Percentiles rank a stretch among this genome's conserved stretches.
phyloP scores from a whole-genome alignment of 2,113 vertebrate genomes.

The Synodontis membranacea region DNA sequence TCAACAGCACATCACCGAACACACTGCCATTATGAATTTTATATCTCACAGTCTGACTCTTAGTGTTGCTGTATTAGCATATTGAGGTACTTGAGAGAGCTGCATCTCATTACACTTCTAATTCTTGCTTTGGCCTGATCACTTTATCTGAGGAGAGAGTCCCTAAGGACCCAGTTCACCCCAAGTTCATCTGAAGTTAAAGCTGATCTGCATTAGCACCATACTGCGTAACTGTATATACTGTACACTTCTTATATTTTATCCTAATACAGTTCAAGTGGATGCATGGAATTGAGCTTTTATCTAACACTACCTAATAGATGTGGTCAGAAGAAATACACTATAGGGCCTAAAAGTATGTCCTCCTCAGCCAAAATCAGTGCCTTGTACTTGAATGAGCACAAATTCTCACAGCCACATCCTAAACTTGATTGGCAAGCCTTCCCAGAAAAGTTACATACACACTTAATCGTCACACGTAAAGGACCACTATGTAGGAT shows the following conservation, averaged over 20 bases:
- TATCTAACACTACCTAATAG: not conserved
- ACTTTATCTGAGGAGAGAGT: not conserved
- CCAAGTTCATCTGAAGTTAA: not conserved
- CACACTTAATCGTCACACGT: not conserved
- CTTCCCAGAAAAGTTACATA: not conserved
- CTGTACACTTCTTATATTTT: not conserved
- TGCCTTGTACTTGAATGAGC: not conserved
- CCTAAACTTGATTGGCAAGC: not conserved
- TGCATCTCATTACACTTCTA: slow-evolving; percentile 32
- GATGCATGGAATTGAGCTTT: not conserved
- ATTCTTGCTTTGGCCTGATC: slow-evolving; percentile 10
- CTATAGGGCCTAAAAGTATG: not conserved
- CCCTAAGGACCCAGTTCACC: not conserved
- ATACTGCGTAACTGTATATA: not conserved
- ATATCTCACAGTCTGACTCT: slow-evolving; percentile 10
- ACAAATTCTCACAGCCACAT: not conserved
- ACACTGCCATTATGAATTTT: slow-evolving; percentile 17
- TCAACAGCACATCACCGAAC: not conserved
- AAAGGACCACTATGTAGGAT: no score
- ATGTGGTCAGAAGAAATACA: not conserved
- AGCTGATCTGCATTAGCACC: not conserved
- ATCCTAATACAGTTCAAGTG: not conserved
- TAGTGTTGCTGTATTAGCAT: slow-evolving; percentile 23
- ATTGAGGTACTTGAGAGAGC: slow-evolving; percentile 10
- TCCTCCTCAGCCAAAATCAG: not conserved